A percentile compares a stretch with the other conserved stretches of the same genome.
Evolutionary conservation across 2,888 invertebrate species (phyloP).

Genomic region (Leptura quadrifasciata): DNA sequence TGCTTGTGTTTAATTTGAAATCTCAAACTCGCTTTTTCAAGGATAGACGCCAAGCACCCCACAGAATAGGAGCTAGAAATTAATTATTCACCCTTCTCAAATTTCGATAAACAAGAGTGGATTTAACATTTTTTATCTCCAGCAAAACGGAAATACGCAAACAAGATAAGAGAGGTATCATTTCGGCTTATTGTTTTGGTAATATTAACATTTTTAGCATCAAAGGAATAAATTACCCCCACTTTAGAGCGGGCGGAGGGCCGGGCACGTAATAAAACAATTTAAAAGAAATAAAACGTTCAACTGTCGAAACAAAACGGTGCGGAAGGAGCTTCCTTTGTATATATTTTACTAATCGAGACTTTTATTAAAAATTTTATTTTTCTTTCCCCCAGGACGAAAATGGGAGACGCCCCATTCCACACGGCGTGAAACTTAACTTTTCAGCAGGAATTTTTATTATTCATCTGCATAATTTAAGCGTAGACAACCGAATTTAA

Average conservation of each 20-base stretch:
- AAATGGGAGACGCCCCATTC: neutral
- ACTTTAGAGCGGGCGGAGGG: neutral
- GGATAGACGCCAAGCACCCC: neutral
- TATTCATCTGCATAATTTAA: neutral
- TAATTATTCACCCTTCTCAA: slow-evolving; percentile 37
- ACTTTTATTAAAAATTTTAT: slow-evolving; percentile 8
- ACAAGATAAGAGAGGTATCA: slow-evolving; percentile 23
- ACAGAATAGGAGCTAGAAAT: slow-evolving; percentile 9
- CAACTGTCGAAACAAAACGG: slow-evolving; percentile 8
- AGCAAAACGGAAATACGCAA: slow-evolving; percentile 26
- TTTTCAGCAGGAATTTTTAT: neutral
- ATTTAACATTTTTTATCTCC: slow-evolving; percentile 26
- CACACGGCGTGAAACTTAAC: neutral
- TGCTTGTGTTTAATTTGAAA: slow-evolving; percentile 19
- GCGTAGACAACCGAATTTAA: no score
- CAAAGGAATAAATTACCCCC: slow-evolving; percentile 34
- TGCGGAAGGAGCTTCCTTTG: slow-evolving; percentile 14
- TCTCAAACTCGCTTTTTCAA: neutral
- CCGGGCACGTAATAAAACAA: slow-evolving; percentile 9
- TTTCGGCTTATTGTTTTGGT: slow-evolving; percentile 35
- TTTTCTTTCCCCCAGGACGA: neutral
- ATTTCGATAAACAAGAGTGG: slow-evolving; percentile 22
- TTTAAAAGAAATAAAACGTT: slow-evolving; percentile 13
- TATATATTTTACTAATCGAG: slow-evolving; percentile 22
- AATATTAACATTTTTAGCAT: slow-evolving; percentile 38